Evolutionary conservation across 1,140 invertebrate species (phyloP), one percentile per base, ranked within the genome.

Genomic region (Druon quercuslanigerum): DNA sequence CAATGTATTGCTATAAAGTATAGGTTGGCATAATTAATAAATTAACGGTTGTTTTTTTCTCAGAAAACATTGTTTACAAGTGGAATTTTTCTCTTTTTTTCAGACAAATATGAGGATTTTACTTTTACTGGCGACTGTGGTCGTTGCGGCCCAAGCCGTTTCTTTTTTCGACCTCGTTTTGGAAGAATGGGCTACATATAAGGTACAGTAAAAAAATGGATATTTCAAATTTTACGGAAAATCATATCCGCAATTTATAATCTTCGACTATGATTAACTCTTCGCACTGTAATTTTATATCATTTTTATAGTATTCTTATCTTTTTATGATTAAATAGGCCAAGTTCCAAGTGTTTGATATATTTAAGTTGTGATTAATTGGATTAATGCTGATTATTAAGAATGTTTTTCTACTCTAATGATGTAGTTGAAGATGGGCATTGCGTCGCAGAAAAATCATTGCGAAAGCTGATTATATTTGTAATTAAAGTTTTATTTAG

Each of bases 131-230:
- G 82, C 94, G 20, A 73, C 91, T 73, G 88, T 88, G 75, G 50
- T 93, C 79, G 74, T 93, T 79, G 90, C 91, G 20, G 85, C 86
- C 11, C 91, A 93, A 57, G 93, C 93, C 14, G 91, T 96, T 71
- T 94, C 94, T 57, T 94, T 95, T 85, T 92, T 93, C 73, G 95
- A 96, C 83, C 90, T 96, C 50, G 90, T 96, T 14, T 89, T 91
- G 77, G 95, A 96, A 89, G 95, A 97, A 92, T 96, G 95, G 95
- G 90, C 92, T 17, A 88, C 94, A 2, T 97, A 94, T 87, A 96
- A 96, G 93, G 95, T 96, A 92, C 92, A 56, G 33, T 50, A 2
- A 73, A 75, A 73, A 66, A 56, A 75, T 14, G 14, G 25, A 5
- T 33, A 33, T 46, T 46, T 11, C 51, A 14, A 72, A 56, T 54